Base-by-base conservation (phyloP, 2,797 vertebrate genomes). In the Yasuhikotakia modesta region DNA sequence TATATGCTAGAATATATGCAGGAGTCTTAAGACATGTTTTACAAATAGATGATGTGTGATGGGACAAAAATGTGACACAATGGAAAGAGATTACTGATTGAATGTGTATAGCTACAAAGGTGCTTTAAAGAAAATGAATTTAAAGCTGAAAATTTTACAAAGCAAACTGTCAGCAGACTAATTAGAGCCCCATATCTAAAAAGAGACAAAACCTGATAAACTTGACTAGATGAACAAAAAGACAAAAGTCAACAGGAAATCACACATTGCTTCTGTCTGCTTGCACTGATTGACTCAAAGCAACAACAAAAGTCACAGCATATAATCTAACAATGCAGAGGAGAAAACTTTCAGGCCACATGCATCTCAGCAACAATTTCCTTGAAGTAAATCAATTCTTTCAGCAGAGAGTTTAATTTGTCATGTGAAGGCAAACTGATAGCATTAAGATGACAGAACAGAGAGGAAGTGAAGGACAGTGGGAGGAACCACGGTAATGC, bases 251-350 rank as follows among this genome's bases (percentile, higher is more conserved):
- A 53, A 78, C 19, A 71, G 57, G 8, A 55, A 35, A 68, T 71
- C 67, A 73, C 76, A 81, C 68, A 52, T 43, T 11, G 43, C 19
- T 81, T 79, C 16, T 46, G 66, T 81, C 71, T 79, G 69, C 11
- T 52, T 60, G 17, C 27, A 39, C 21, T 61, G 43, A 58, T 43
- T 27, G 46, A 63, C 70, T 65, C 68, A 76, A 76, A 73, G 76
- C 66, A 12, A 16, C 30, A 79, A 74, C 58, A 53, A 73, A 74
- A 52, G 50, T 53, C 30, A 65, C 55, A 83, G 55, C 52, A 79
- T 74, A 64, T 74, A 64, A 78, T 68, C 68, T 69, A 66, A 61
- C 43, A 79, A 71, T 39, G 22, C 24, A 22, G 45, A 52, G 30
- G 32, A 52, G 45, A 58, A 45, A 57, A 60, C 30, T 45, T 45